Evolutionary conservation across 2,113 vertebrate species (phyloP).

Genomic region (Ailuropoda melanoleuca): DNA sequence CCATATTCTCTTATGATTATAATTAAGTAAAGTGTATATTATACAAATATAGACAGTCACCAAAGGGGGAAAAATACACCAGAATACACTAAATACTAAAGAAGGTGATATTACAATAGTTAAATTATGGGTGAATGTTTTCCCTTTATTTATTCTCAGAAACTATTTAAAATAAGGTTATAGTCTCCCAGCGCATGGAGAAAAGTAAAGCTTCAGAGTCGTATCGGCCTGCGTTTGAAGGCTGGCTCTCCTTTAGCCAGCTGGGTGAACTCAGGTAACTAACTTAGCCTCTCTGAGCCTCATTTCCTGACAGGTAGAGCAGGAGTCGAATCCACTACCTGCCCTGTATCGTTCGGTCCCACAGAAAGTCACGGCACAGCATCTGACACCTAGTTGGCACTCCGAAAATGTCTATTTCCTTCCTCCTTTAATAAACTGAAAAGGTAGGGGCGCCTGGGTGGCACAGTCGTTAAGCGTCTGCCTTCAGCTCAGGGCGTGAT

Average conservation of each 20-base stretch:
- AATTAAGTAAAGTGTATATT: not conserved
- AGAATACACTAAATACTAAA: not conserved
- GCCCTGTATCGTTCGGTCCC: not conserved
- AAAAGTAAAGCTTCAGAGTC: not conserved
- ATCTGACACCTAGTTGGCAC: not conserved
- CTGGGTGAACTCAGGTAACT: not conserved
- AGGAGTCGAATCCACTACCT: not conserved
- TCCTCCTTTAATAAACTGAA: not conserved
- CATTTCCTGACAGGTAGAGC: not conserved
- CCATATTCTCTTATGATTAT: not conserved
- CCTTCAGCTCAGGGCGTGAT: too few species aligned
- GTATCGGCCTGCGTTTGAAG: not conserved
- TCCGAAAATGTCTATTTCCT: not conserved
- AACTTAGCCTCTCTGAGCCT: not conserved
- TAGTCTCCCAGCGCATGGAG: not conserved
- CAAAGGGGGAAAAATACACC: not conserved
- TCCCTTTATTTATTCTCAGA: slow-evolving; percentile 3
- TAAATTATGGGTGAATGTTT: not conserved
- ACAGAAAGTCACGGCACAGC: slow-evolving; percentile 6
- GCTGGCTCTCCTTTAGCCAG: not conserved
- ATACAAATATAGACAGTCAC: not conserved
- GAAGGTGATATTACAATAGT: not conserved
- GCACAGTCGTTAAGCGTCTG: too few species aligned
- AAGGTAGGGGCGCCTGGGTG: too few species aligned
- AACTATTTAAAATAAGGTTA: not conserved